Base-by-base conservation (phyloP, 2,888 invertebrate species). In the Polymixis flavicincta region DNA sequence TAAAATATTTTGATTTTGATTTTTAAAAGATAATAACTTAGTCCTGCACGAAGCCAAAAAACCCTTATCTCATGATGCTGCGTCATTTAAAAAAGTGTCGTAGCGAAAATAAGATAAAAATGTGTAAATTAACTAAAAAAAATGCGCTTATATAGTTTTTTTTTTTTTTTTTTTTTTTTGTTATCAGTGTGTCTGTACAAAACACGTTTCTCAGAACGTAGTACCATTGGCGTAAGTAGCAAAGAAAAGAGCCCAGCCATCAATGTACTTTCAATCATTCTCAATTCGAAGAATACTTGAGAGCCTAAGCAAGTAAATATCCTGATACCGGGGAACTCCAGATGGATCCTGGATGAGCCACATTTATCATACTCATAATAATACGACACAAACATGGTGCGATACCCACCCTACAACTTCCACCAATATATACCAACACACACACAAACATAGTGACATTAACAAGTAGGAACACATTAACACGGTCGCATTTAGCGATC, bases 401-500 rank as follows among this genome's bases (percentile, higher is more conserved):
- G 13, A n/a, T n/a, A 45, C 7, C 3, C 19, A 70, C 55, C 42
- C 42, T 37, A 32, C 1, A 8, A 42, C 68, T 52, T 55, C 17
- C 17, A 11, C 42, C 52, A 59, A 22, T 19, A 48, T 25, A 37
- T 50, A 61, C 13, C 19, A 28, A 61, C 55, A 57, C 64, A 28
- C 70, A 63, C 37, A 63, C 25, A 66, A 1, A 55, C 45, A 13
- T 14, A n/a, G 32, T 50, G 65, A 72, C 69, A 75, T 68, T 65
- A 75, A 70, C 82, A 48, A 69, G 72, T 81, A 76, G 81, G 66
- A 66, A 70, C 70, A 64, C 71, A 63, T 84, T 80, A 82, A 75
- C 71, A 82, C 72, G 79, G 52, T 77, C 75, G 72, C 72, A 78
- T 82, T 75, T 82, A 75, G 79, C 82, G 42, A 75, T 61, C 59